Percentiles rank a stretch among this genome's conserved stretches.
phyloP scores from a whole-genome alignment of 2,888 invertebrate species.

The Neocrepidodera transversa region DNA sequence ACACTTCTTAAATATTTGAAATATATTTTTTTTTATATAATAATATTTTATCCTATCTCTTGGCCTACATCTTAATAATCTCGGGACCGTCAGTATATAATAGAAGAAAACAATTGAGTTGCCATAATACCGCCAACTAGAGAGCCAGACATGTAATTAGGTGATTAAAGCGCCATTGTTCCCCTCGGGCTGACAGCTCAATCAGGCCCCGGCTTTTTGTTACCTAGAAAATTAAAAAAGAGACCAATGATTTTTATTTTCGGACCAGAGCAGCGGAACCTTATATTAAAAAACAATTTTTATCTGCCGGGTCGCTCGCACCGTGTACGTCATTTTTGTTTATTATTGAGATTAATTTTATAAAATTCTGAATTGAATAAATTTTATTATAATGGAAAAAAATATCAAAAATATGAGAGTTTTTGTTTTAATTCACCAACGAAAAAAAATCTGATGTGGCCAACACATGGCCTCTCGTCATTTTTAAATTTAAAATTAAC shows the following conservation, averaged over 20 bases:
- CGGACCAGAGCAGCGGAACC: conserved; percentile 50
- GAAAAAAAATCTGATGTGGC: no score
- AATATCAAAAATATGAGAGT: no score
- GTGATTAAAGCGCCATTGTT: conserved; percentile 60
- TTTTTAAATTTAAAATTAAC: no score
- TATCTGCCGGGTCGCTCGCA: conserved; percentile 49
- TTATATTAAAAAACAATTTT: conserved; percentile 60
- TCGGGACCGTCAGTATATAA: conserved; percentile 35
- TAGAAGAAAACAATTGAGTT: conserved; percentile 52
- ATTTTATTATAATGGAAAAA: no score
- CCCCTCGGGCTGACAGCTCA: conserved; percentile 60
- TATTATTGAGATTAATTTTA: conserved; percentile 9
- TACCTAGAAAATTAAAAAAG: conserved; percentile 46
- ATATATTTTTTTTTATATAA: no score
- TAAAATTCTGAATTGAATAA: no score
- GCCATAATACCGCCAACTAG: conserved; percentile 56
- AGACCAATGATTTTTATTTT: conserved; percentile 55
- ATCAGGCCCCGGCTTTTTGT: conserved; percentile 57
- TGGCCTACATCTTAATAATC: conserved; percentile 38
- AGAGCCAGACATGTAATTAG: conserved; percentile 59
- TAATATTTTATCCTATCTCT: background rate
- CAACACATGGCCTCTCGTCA: no score
- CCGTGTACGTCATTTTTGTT: conserved; percentile 23
- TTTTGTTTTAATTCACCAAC: no score
- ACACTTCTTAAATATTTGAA: no score